These are phyloP conservation scores for Cuniculus paca DNA, from an alignment of 2,797 vertebrate genomes.

Conservation along the genomic window DNA sequence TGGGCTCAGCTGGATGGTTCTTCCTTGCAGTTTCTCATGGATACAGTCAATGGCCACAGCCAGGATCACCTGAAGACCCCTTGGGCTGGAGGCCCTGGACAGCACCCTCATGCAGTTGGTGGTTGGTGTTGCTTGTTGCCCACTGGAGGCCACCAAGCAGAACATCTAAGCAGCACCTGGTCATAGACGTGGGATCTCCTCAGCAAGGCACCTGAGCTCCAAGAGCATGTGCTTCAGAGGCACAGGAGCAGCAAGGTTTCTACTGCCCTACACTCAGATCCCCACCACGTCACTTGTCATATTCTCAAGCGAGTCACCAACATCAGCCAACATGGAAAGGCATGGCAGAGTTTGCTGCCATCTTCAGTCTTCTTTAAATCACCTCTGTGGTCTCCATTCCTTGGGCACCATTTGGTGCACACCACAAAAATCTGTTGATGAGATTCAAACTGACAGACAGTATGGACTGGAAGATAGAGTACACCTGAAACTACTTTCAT, in stretches of 20 bases:
- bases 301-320: neutral
- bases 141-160: neutral
- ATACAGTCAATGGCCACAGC: neutral
- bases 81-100: neutral
- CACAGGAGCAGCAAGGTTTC: neutral
- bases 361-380: slow-evolving; percentile 26
- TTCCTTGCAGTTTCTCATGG: neutral
- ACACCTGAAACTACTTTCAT: neutral
- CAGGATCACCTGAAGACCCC: neutral
- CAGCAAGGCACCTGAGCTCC: neutral
- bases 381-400: neutral
- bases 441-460: neutral
- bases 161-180: neutral
- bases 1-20: neutral
- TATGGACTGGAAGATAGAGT: neutral
- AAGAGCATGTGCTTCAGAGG: neutral
- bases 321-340: neutral
- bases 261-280: neutral
- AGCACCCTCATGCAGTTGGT: neutral
- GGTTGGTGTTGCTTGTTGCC: neutral
- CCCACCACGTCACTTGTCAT: neutral
- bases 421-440: slow-evolving; percentile 14
- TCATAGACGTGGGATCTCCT: neutral
- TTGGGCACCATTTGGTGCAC: neutral
- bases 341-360: neutral